Percentiles rank a stretch among this genome's conserved stretches.
phyloP scores from a whole-genome alignment of 2,797 vertebrate genomes.

The Lepidocolaptes lacrymiger region DNA sequence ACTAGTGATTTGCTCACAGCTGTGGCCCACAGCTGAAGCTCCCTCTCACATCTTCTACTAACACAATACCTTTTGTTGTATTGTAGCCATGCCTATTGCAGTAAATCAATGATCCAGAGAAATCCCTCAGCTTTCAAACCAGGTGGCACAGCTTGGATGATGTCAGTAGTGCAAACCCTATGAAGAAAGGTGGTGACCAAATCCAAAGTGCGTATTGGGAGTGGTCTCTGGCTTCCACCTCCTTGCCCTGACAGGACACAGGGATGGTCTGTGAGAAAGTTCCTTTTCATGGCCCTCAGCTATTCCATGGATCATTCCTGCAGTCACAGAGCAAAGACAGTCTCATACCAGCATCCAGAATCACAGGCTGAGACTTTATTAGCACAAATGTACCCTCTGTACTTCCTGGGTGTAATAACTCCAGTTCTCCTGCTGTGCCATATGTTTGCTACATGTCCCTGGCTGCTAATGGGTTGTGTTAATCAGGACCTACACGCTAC shows the following conservation, averaged over 20 bases:
- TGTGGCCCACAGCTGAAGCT: not conserved
- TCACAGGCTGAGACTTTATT: not conserved
- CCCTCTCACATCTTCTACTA: not conserved
- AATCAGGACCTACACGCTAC: not conserved
- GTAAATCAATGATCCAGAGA: not conserved
- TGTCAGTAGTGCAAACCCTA: fast-evolving
- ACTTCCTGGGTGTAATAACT: not conserved
- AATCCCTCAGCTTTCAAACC: not conserved
- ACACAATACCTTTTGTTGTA: not conserved
- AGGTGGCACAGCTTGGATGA: not conserved
- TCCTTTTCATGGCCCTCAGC: not conserved
- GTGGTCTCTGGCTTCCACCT: not conserved
- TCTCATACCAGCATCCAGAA: not conserved
- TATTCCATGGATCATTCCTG: not conserved
- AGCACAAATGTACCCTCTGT: not conserved
- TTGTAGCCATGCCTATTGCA: not conserved
- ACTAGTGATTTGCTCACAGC: not conserved
- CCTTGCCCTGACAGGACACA: not conserved
- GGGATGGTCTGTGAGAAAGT: not conserved
- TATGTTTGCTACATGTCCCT: not conserved
- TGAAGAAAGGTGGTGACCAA: not conserved
- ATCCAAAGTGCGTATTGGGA: not conserved
- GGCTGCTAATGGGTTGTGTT: not conserved
- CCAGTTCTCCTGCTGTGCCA: not conserved
- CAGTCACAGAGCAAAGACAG: not conserved